Base-by-base conservation (phyloP, 2,888 invertebrate species). In the Octonoba sinensis region DNA sequence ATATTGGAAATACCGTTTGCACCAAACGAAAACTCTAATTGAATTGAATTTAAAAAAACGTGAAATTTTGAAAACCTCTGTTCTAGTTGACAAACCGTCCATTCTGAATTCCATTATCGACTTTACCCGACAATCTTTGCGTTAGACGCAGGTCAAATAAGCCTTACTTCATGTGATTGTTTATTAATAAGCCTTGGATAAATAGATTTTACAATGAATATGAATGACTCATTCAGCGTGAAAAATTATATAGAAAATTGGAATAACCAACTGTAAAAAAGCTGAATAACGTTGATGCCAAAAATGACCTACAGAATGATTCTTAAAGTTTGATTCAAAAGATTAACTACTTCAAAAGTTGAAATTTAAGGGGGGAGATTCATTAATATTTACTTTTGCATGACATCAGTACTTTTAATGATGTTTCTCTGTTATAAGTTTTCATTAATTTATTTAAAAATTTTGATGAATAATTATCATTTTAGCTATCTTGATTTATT, bases 121-220 rank as follows among this genome's bases (percentile, higher is more conserved):
- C 78, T 72, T 77, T 72, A 79, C 79, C 79, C 79, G 79, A 79
- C 79, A 79, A 79, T 79, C 79, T 79, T 79, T 79, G 79, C 79
- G 79, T 79, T 73, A 69, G 72, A 79, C 79, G 79, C 79, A 79
- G 73, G 73, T 79, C 60, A 69, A 66, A 72, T 69, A 73, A 79
- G 79, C 79, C 79, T 79, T 79, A 79, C 79, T 79, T 79, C 79
- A 79, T 79, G 79, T 79, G 73, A 79, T 73, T 73, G 72, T 73
- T 73, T 78, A 66, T 72, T 72, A 59, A 66, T 54, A 66, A 73
- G 73, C 73, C 79, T 79, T 73, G 67, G 72, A 71, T 72, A 78
- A 59, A 66, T 57, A 72, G 27, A 65, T 66, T 66, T 71, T 77
- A 51, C 20, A 66, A 72, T 49, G 27, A 44, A 60, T 44, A 72